Conservation (phyloP, 2,888 invertebrate genomes). For the Sarcophaga caerulescens region DNA sequence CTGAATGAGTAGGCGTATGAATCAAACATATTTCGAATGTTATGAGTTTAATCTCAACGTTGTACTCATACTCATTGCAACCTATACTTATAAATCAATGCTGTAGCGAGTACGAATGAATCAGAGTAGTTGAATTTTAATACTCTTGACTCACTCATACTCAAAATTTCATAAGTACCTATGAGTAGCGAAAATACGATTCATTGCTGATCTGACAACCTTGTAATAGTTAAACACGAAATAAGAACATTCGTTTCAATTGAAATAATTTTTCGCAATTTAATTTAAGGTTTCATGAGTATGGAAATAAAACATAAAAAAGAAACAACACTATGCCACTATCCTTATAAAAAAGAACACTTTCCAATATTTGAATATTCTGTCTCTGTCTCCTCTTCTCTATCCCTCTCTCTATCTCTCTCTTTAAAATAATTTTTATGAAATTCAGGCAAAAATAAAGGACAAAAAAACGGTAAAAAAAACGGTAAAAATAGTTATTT, state of each 20-base stretch:
- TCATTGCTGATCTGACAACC: too few species aligned
- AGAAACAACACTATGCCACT: background rate
- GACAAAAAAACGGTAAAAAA: background rate
- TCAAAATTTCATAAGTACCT: too few species aligned
- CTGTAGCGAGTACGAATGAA: too few species aligned
- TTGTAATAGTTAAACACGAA: background rate
- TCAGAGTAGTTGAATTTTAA: too few species aligned
- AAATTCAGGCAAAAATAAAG: constrained; percentile 9
- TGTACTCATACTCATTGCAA: too few species aligned
- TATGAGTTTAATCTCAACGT: too few species aligned
- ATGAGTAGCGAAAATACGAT: too few species aligned
- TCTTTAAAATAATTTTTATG: constrained; percentile 19
- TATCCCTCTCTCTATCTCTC: background rate
- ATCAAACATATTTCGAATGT: too few species aligned
- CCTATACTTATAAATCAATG: too few species aligned
- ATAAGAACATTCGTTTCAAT: background rate
- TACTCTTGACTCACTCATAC: too few species aligned
- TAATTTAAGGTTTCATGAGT: constrained; percentile 8
- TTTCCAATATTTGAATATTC: constrained; percentile 38
- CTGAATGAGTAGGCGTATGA: too few species aligned
- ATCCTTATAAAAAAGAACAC: too few species aligned
- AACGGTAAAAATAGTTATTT: background rate
- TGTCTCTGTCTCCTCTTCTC: background rate
- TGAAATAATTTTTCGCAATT: constrained; percentile 11
- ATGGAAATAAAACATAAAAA: background rate